Evolutionary conservation across 1,140 invertebrate genomes (phyloP).

Genomic region (Brachionus sp.): DNA sequence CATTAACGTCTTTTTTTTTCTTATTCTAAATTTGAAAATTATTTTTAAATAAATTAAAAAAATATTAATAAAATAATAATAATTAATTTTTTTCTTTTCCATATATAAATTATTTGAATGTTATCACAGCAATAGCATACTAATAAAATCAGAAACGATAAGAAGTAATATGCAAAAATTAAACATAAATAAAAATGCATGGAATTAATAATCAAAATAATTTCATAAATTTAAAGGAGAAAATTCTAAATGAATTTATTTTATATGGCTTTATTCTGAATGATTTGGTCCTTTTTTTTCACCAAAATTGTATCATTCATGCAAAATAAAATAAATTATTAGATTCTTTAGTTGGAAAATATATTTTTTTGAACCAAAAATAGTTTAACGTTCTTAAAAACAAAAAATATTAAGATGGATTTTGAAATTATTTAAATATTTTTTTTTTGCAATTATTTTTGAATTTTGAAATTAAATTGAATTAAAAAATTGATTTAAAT

Average conservation of each 20-base stretch:
- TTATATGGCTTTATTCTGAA: no score
- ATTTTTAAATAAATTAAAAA: conserved; percentile 14
- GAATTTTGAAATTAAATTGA: no score
- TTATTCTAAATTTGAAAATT: conserved; percentile 1
- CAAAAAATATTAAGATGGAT: no score
- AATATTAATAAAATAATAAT: conserved; percentile 2
- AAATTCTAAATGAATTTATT: background rate
- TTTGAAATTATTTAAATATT: no score
- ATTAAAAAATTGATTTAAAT: no score
- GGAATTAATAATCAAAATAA: background rate
- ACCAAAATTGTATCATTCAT: no score
- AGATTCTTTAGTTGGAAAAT: no score
- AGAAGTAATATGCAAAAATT: background rate
- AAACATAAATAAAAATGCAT: background rate
- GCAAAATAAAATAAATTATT: no score
- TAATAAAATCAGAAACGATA: background rate
- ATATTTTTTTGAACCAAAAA: no score
- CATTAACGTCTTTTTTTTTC: background rate
- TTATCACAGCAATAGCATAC: background rate
- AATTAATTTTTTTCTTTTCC: background rate
- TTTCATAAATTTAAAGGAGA: background rate
- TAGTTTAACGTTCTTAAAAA: no score
- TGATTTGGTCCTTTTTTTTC: no score
- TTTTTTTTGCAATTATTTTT: no score
- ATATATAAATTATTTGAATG: background rate